phyloP scores from a whole-genome alignment of 1,140 invertebrate genomes.

The Drosophila tani region DNA sequence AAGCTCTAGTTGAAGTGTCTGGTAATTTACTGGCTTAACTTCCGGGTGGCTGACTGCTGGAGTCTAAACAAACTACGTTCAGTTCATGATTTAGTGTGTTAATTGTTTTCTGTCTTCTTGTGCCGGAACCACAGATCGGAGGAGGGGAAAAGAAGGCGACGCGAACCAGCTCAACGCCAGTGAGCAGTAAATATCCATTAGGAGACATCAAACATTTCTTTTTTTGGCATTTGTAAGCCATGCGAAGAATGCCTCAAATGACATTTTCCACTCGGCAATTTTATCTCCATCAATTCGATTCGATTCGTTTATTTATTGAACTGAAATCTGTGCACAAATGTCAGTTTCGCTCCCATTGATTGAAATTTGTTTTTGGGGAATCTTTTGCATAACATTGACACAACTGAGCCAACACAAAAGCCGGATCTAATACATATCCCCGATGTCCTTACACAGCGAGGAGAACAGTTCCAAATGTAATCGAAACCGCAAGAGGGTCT shows the following conservation, averaged over 20 bases:
- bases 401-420: slow-evolving; percentile 50
- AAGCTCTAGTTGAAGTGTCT: slow-evolving; percentile 11
- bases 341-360: slow-evolving; percentile 38
- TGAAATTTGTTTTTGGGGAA: slow-evolving; percentile 52
- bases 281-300: slow-evolving; percentile 52
- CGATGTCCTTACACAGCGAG: slow-evolving; percentile 33
- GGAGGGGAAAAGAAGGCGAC: background rate
- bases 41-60: slow-evolving; percentile 21
- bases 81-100: slow-evolving; percentile 55
- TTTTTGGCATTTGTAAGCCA: slow-evolving; percentile 52
- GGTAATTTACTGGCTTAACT: slow-evolving; percentile 47
- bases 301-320: slow-evolving; percentile 29
- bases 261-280: slow-evolving; percentile 33
- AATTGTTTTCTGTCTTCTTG: slow-evolving; percentile 44
- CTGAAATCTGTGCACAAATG: slow-evolving; percentile 36
- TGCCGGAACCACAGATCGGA: slow-evolving; percentile 1
- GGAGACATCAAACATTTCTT: slow-evolving; percentile 39
- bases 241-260: slow-evolving; percentile 31
- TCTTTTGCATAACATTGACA: slow-evolving; percentile 63
- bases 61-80: slow-evolving; percentile 38
- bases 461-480: slow-evolving; percentile 37
- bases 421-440: slow-evolving; percentile 45
- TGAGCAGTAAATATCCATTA: slow-evolving; percentile 31
- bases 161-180: background rate
- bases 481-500: slow-evolving; percentile 40